Conservation (phyloP, 2,888 invertebrate species). For the Meta bourneti region DNA sequence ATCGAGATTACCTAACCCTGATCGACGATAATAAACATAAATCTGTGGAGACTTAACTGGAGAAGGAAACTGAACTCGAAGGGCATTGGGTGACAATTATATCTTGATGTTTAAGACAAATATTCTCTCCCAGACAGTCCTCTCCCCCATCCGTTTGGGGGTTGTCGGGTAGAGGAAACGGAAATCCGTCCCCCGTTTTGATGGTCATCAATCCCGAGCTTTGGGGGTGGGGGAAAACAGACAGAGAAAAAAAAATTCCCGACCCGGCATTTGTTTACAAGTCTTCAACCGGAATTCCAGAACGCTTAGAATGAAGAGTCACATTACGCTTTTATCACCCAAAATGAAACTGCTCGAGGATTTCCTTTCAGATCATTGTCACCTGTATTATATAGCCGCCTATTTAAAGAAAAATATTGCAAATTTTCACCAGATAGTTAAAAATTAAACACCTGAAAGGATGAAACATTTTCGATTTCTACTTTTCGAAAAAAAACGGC, state of each 20-base stretch:
- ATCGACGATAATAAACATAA: not conserved
- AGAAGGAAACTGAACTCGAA: not conserved
- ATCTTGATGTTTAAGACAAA: conserved; percentile 61
- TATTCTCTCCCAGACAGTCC: conserved; percentile 21
- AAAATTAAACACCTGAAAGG: too few species aligned
- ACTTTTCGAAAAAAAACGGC: too few species aligned
- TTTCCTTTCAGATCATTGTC: too few species aligned
- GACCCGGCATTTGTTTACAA: conserved; percentile 74
- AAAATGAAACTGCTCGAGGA: not conserved
- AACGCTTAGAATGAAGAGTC: conserved; percentile 59
- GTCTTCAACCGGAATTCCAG: conserved; percentile 71
- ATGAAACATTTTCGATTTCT: too few species aligned
- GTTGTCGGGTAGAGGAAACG: conserved; percentile 68
- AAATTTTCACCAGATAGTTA: too few species aligned
- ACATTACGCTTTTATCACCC: conserved; percentile 60
- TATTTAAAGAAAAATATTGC: too few species aligned
- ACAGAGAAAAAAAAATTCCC: conserved; percentile 29
- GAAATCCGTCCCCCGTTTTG: conserved; percentile 74
- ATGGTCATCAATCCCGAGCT: conserved; percentile 73
- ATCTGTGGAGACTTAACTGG: not conserved
- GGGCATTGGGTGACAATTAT: conserved; percentile 21
- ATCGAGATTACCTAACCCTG: not conserved
- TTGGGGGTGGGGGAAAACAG: conserved; percentile 18
- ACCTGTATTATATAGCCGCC: too few species aligned
- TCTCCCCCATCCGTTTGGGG: conserved; percentile 42